Evolutionary conservation across 2,797 vertebrate species (phyloP).

Genomic region (Xyrichtys novacula): DNA sequence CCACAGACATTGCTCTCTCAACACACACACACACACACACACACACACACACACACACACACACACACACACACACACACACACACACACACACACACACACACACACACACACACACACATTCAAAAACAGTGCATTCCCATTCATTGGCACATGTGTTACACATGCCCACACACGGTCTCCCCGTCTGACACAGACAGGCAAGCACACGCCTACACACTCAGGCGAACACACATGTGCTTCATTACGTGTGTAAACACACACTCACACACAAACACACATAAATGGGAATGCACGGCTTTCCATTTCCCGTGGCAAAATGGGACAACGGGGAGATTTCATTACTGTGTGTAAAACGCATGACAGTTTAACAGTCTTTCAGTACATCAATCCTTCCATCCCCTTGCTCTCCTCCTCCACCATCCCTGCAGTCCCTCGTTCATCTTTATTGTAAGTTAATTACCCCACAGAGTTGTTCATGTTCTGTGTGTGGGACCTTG

Average conservation of each 20-base stretch:
- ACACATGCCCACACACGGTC: conserved; percentile 40
- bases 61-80: conserved; percentile 22
- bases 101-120: conserved; percentile 10
- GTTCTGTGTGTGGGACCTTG: background rate
- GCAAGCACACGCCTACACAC: background rate
- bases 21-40: conserved; percentile 18
- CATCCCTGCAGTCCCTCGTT: conserved; percentile 43
- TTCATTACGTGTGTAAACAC: conserved; percentile 4
- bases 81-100: conserved; percentile 16
- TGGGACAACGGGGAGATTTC: conserved; percentile 66
- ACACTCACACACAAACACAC: conserved; percentile 1
- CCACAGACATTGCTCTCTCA: conserved; percentile 54
- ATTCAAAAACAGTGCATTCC: conserved; percentile 20
- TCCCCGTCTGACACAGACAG: conserved; percentile 18
- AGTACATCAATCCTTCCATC: conserved; percentile 65
- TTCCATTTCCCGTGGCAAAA: conserved; percentile 27
- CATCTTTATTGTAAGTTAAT: conserved; percentile 68
- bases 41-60: conserved; percentile 14
- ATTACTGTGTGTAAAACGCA: conserved; percentile 62
- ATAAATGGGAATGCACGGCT: background rate
- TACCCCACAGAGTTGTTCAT: conserved; percentile 40
- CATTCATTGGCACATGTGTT: conserved; percentile 50
- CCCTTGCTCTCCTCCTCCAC: background rate
- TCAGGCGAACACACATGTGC: background rate
- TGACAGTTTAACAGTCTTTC: conserved; percentile 70